Percentiles rank a stretch among this genome's conserved stretches.
phyloP scores from a whole-genome alignment of 2,888 invertebrate species.

The Tetheella fluctuosa region DNA sequence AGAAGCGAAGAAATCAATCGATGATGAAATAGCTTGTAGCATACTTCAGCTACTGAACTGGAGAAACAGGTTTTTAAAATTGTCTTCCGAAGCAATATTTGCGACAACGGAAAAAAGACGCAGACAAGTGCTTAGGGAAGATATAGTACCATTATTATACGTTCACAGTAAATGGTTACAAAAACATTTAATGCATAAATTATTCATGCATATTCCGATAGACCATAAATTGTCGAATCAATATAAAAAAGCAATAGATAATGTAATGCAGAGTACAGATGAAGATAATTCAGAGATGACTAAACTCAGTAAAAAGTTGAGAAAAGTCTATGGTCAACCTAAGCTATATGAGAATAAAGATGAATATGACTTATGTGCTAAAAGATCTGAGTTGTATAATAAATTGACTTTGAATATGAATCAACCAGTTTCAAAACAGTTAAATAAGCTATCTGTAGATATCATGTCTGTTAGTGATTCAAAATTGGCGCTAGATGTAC shows the following conservation, averaged over 20 bases:
- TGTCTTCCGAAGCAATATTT: slow-evolving; percentile 68
- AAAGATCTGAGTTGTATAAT: slow-evolving; percentile 48
- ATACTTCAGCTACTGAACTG: slow-evolving; percentile 81
- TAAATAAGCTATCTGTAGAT: slow-evolving; percentile 45
- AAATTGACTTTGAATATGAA: slow-evolving; percentile 57
- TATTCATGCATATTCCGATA: slow-evolving; percentile 48
- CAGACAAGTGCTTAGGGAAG: slow-evolving; percentile 69
- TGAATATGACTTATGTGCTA: slow-evolving; percentile 52
- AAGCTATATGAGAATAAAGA: slow-evolving; percentile 58
- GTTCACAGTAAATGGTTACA: slow-evolving; percentile 90
- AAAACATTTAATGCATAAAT: slow-evolving; percentile 82
- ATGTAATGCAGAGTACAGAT: slow-evolving; percentile 42
- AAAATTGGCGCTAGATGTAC: slow-evolving; percentile 59
- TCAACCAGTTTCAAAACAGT: slow-evolving; percentile 61
- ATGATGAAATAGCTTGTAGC: slow-evolving; percentile 63
- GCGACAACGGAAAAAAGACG: slow-evolving; percentile 54
- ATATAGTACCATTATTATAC: slow-evolving; percentile 85
- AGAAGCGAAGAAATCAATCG: slow-evolving; percentile 47
- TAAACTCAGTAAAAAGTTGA: slow-evolving; percentile 68
- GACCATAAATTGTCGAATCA: slow-evolving; percentile 34
- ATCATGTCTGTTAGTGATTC: slow-evolving; percentile 43
- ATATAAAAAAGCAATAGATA: slow-evolving; percentile 40
- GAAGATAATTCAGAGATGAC: slow-evolving; percentile 52
- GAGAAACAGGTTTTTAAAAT: slow-evolving; percentile 75
- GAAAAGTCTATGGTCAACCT: slow-evolving; percentile 69